Evolutionary conservation across 2,888 invertebrate species (phyloP).

Genomic region (Perizoma flavofasciatum): DNA sequence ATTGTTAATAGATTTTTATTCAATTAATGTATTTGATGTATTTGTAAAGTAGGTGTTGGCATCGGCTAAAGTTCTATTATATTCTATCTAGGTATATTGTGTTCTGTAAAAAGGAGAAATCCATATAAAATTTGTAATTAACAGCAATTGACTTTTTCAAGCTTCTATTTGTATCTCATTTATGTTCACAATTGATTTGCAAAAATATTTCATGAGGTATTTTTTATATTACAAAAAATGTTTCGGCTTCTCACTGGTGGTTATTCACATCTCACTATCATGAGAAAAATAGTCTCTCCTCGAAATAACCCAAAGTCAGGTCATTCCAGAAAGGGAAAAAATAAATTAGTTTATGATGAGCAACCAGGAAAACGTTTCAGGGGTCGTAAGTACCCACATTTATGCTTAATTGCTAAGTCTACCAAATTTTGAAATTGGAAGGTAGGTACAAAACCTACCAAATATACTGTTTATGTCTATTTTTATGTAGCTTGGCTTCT

Average conservation of each 20-base stretch:
- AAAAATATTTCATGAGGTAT: background rate
- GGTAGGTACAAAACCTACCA: too few species aligned
- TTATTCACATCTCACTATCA: conserved; percentile 31
- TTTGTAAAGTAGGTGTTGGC: too few species aligned
- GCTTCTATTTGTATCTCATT: background rate
- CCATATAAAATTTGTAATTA: too few species aligned
- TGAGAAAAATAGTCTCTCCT: conserved; percentile 25
- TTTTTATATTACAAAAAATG: conserved; percentile 2
- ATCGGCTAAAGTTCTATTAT: too few species aligned
- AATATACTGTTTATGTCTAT: too few species aligned
- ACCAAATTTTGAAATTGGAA: too few species aligned
- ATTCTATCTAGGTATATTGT: too few species aligned
- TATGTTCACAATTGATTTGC: background rate
- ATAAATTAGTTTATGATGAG: conserved; percentile 31
- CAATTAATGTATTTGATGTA: too few species aligned
- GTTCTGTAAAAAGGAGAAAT: too few species aligned
- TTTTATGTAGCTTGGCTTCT: too few species aligned
- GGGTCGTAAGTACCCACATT: conserved; percentile 5
- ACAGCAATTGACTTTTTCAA: background rate
- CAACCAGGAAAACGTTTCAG: conserved; percentile 20
- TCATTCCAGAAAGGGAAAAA: conserved; percentile 28
- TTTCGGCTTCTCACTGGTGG: conserved; percentile 14
- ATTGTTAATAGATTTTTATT: too few species aligned
- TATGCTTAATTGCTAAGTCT: background rate
- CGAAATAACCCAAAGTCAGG: conserved; percentile 32